A percentile compares a stretch with the other conserved stretches of the same genome.
Evolutionary conservation across 1,140 invertebrate genomes (phyloP).

Genomic region (Zophobas morio): DNA sequence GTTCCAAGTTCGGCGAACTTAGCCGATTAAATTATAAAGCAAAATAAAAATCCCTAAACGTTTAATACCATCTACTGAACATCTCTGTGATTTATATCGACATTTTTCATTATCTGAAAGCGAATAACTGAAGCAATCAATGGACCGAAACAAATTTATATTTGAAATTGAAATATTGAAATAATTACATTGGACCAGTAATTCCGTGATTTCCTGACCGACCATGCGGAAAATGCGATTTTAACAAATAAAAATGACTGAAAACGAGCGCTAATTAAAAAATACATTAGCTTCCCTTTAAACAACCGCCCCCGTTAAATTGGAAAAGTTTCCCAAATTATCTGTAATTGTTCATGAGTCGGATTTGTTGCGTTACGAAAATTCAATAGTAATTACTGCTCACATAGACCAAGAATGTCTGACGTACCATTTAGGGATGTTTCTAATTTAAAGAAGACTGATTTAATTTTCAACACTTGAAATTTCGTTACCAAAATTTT

Average conservation of each 20-base stretch:
- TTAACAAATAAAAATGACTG: conserved; percentile 34
- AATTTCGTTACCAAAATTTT: too few relatives aligned
- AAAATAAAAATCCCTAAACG: conserved; percentile 43
- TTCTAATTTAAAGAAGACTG: too few relatives aligned
- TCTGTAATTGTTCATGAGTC: conserved; percentile 21
- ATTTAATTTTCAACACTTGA: too few relatives aligned
- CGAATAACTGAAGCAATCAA: conserved; percentile 48
- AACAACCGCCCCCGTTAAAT: conserved; percentile 32
- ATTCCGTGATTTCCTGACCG: conserved; percentile 20
- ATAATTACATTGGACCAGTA: conserved; percentile 50
- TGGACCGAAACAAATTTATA: conserved; percentile 52
- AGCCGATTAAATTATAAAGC: conserved; percentile 23
- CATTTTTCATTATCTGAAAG: conserved; percentile 57
- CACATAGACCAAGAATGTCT: too few relatives aligned
- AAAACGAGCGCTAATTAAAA: conserved; percentile 35
- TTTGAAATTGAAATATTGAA: conserved; percentile 54
- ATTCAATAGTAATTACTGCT: not conserved
- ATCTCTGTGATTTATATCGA: conserved; percentile 55
- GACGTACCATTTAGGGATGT: too few relatives aligned
- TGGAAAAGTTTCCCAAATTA: conserved; percentile 27
- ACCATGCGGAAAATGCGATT: conserved; percentile 32
- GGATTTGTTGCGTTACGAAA: conserved; percentile 1
- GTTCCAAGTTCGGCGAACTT: conserved; percentile 26
- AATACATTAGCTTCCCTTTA: conserved; percentile 26
- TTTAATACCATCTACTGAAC: conserved; percentile 53